Conservation (phyloP, 2,113 vertebrate genomes). For the Rostratula benghalensis region DNA sequence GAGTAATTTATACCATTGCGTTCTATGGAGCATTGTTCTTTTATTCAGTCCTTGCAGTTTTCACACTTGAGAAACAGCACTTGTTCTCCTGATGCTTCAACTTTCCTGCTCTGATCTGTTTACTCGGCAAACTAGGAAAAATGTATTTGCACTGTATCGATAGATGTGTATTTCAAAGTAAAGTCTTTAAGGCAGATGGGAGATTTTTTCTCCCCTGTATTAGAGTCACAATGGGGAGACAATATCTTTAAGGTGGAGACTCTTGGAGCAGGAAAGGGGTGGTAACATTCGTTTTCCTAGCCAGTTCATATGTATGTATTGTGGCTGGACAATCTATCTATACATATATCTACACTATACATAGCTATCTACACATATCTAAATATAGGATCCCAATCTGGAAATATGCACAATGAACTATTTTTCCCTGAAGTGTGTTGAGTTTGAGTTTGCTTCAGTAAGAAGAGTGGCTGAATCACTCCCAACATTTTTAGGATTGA, state of each 20-base stretch:
- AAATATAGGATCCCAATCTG: neutral
- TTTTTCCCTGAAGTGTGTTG: neutral
- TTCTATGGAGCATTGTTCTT: constrained; percentile 65
- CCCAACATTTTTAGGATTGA: neutral
- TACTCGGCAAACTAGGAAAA: neutral
- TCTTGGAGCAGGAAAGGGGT: neutral
- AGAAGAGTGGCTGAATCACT: neutral
- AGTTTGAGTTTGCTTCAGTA: neutral
- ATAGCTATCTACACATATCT: neutral
- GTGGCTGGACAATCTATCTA: neutral
- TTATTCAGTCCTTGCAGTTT: neutral
- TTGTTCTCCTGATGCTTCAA: neutral
- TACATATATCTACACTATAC: too few relatives aligned
- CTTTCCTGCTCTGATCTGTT: neutral
- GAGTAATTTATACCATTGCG: constrained; percentile 65
- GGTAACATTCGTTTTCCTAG: neutral
- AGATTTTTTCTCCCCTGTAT: neutral
- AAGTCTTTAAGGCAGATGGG: neutral
- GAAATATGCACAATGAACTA: neutral
- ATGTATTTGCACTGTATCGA: neutral
- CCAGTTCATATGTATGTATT: neutral
- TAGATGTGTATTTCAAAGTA: neutral
- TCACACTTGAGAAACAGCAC: constrained; percentile 26
- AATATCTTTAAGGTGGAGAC: neutral
- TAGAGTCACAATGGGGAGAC: accelerated